Conservation (phyloP, 64 coral and sea anemone genomes). For the Montipora efflorescens region DNA sequence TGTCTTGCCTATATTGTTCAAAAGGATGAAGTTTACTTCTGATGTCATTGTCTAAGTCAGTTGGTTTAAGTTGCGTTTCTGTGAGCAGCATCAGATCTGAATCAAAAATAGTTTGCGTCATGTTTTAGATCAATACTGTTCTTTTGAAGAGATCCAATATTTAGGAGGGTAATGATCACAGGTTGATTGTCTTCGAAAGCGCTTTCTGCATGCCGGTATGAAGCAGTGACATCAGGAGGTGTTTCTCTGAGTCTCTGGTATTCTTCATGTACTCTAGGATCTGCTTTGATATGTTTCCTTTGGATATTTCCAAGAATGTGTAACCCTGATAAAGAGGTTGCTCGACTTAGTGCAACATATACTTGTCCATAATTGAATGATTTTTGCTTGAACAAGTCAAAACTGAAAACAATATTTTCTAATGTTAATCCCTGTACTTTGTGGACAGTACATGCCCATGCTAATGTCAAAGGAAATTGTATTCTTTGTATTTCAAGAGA, state of each 20-base stretch:
- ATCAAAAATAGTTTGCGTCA: not conserved
- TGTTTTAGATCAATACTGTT: slow-evolving; percentile 47
- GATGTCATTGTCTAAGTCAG: not conserved
- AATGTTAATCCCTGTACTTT: slow-evolving; percentile 70
- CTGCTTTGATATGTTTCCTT: not conserved
- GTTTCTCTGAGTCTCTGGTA: slow-evolving; percentile 12
- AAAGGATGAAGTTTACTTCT: slow-evolving; percentile 30
- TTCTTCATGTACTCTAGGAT: slow-evolving; percentile 17
- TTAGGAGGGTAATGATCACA: slow-evolving; percentile 55
- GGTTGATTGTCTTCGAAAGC: slow-evolving; percentile 4
- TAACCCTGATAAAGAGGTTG: slow-evolving; percentile 3
- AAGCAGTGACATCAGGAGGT: not conserved
- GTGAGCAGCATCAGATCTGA: slow-evolving; percentile 15
- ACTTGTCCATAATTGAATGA: slow-evolving; percentile 62
- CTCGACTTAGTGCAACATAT: slow-evolving; percentile 44
- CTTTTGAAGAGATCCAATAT: slow-evolving; percentile 61
- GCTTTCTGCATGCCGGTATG: not conserved
- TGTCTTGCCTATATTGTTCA: slow-evolving; percentile 43
- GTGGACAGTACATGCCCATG: slow-evolving; percentile 81
- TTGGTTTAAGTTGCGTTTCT: slow-evolving; percentile 38
- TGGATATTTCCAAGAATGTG: not conserved
- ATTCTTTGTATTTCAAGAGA: slow-evolving; percentile 82
- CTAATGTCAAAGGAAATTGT: slow-evolving; percentile 81
- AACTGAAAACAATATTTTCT: slow-evolving; percentile 16
- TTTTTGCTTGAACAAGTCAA: slow-evolving; percentile 44